Base-by-base conservation (phyloP, 2,113 vertebrate genomes). In the Bujurquina vittata region DNA sequence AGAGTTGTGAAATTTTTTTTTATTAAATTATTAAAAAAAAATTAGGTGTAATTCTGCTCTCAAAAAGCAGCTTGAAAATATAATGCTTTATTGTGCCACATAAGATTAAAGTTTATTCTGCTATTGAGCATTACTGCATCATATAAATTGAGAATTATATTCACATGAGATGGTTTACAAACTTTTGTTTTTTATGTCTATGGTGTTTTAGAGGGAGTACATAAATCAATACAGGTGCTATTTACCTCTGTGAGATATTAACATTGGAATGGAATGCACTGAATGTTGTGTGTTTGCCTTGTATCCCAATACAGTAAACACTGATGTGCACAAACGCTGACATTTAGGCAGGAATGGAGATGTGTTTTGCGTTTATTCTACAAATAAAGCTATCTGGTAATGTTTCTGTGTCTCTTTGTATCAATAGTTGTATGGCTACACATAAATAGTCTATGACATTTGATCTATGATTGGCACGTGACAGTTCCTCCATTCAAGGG, bases 321-420 rank as follows among this genome's bases (percentile, higher is more conserved):
- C 2, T 31, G 3, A 22, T 12, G 22, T 49, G 49, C 4, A 14
- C 58, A 20, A 72, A 31, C 20, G 2, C 22, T 77, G 61, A 79
- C 54, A 40, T 75, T 79, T 87, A 35, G 1, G 15, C 4, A 20
- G 15, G 37, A 49, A 59, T 22, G n/a, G 55, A 57, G 63, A 29
- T 60, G 54, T 69, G 49, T 29, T 87, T 65, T 77, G 40, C 74
- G 79, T 85, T 85, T 81, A 23, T 63, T 33, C 18, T 37, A 37
- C 10, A 89, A 91, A 82, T 84, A 81, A 85, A 87, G 11, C 14
- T 18, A 60, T 18, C 17, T 63, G 52, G 33, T 17, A 33, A 62
- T 75, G 49, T 54, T 23, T 63, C 40, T 54, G 1, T 72, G 20
- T 73, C 14, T 52, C 7, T 54, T 52, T 43, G n/a, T 23, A 11